Conservation (phyloP, 1,140 invertebrate genomes). For the Helicoverpa armigera region DNA sequence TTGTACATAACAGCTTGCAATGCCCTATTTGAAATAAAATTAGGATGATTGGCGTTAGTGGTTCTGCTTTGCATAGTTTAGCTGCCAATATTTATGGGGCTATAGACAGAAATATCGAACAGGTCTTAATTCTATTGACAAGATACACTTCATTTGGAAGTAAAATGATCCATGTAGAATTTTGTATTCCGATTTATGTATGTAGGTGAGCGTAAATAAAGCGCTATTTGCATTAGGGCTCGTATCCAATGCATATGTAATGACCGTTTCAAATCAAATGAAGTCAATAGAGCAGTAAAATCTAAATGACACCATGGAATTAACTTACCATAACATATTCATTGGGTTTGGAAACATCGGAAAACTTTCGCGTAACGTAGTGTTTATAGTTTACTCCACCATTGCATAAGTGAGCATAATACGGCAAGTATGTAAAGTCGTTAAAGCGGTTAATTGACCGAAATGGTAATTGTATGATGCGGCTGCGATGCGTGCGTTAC, state of each 20-base stretch:
- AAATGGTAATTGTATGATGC: slow-evolving; percentile 20
- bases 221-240: neutral
- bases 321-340: neutral
- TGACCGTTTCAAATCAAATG: neutral
- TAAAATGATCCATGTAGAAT: too few relatives aligned
- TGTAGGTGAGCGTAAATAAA: too few relatives aligned
- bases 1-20: too few relatives aligned
- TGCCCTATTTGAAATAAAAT: too few relatives aligned
- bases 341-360: neutral
- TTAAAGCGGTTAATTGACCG: slow-evolving; percentile 26
- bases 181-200: too few relatives aligned
- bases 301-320: neutral
- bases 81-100: too few relatives aligned
- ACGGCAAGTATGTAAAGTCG: neutral
- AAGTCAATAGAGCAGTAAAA: slow-evolving; percentile 5
- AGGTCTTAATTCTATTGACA: too few relatives aligned
- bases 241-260: neutral
- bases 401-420: slow-evolving; percentile 20
- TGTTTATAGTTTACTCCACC: too few relatives aligned
- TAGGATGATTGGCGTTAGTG: too few relatives aligned
- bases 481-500: neutral
- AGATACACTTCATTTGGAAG: too few relatives aligned
- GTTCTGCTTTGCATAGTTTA: too few relatives aligned
- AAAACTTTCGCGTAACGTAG: neutral
- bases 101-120: too few relatives aligned